phyloP scores from a whole-genome alignment of 2,113 vertebrate species.

The Colossoma macropomum region DNA sequence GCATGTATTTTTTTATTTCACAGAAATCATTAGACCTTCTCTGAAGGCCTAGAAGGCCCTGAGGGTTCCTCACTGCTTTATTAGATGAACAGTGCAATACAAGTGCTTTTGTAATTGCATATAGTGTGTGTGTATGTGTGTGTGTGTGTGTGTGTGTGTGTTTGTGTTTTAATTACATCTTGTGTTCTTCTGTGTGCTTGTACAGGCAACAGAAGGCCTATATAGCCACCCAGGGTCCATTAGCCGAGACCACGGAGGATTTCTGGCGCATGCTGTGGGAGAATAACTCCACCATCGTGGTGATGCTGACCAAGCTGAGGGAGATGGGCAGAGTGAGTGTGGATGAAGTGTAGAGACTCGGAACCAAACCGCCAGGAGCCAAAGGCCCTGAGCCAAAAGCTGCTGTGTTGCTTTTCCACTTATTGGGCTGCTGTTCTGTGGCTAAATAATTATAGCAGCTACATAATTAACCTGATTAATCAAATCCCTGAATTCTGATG shows the following conservation, averaged over 20 bases:
- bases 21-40: too few species aligned
- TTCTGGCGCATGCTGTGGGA: slow-evolving; percentile 99
- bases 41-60: too few species aligned
- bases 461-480: too few species aligned
- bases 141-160: slow-evolving; percentile 20
- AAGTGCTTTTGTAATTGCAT: too few species aligned
- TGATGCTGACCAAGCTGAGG: slow-evolving; percentile 96
- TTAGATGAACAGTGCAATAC: too few species aligned
- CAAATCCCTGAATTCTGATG: too few species aligned
- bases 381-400: background rate
- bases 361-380: background rate
- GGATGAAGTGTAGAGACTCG: background rate
- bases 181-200: slow-evolving; percentile 4
- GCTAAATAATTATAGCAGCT: background rate
- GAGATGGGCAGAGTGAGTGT: slow-evolving; percentile 84
- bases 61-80: too few species aligned
- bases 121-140: background rate
- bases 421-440: background rate
- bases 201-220: slow-evolving; percentile 95
- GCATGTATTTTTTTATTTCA: too few species aligned
- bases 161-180: background rate
- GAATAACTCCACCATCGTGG: slow-evolving; percentile 97
- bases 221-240: slow-evolving; percentile 94
- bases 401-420: background rate
- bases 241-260: slow-evolving; percentile 96